Evolutionary conservation across 2,888 invertebrate genomes (phyloP), one percentile per base, ranked within the genome.

Genomic region (Eupithecia subfuscata): DNA sequence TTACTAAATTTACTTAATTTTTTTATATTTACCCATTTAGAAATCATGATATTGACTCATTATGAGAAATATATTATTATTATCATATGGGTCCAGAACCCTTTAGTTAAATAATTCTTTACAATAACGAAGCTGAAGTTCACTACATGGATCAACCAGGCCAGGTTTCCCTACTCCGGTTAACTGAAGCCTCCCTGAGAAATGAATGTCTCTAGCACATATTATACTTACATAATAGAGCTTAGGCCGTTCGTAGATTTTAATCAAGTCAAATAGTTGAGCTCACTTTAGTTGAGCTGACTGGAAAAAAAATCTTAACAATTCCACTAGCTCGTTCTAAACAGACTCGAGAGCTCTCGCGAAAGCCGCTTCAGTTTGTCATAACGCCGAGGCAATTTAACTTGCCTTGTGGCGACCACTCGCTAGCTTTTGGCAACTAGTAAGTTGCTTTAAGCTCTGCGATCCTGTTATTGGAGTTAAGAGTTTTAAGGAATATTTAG

Each of bases 311-410:
- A n/a, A n/a, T n/a, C 68, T 68, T 5, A 16, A 64, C 16, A 9
- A 18, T 25, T 12, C 22, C 60, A 25, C 52, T 56, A 16, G 68
- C 70, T 64, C 78, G 69, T 34, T 73, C 65, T 68, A 48, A 75
- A 75, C 74, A 25, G 18, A 77, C 75, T 75, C 69, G 76, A 74
- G 77, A 81, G 81, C 82, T 82, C 79, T 79, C 80, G 78, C 34
- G 70, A 67, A 83, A 85, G 82, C 82, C 83, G 80, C 83, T 82
- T 75, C 86, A 85, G 88, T 90, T 87, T 87, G 85, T 90, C 88
- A 89, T 88, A 89, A 87, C 84, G 82, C 84, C 82, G 84, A 80
- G 80, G 84, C 86, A 84, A 88, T 90, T 87, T 87, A 84, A 87
- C 87, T 86, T 84, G 82, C 83, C 82, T 83, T 84, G 79, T 80